Base-by-base conservation (phyloP, 2,113 vertebrate genomes). In the Ictalurus punctatus region DNA sequence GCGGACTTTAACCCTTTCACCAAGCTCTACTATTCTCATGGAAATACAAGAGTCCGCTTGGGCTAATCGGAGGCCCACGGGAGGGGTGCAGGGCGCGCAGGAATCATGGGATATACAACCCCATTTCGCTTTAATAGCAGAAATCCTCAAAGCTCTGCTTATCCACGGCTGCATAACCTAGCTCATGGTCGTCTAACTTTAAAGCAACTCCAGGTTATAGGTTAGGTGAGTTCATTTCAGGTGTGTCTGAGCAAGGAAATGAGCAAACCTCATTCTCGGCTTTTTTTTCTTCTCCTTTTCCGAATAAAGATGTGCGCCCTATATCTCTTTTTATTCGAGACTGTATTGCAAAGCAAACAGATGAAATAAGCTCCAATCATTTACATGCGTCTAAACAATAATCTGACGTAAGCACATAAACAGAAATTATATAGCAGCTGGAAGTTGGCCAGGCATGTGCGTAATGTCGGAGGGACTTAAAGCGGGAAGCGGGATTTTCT, bases 1-100 rank as follows among this genome's bases (percentile, higher is more conserved):
- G 83, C 88, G 76, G 92, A 93, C 94, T 94, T 96, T 96, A 96
- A 96, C 96, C 95, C 96, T 96, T 96, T 95, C 95, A 95, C 93
- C 93, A 92, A 93, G 93, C 89, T 91, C 78, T 83, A 91, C 93
- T 92, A 95, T 96, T 96, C 94, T 95, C 93, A 96, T 96, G 95
- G 94, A 95, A 96, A 96, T 96, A 83, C 85, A 85, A 89, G 86
- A 90, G 93, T 91, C 91, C 90, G 92, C 94, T 94, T 92, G 91
- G 93, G 94, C 95, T 96, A 96, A 96, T 96, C 95, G 95, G 92
- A 94, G 94, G 93, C 89, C 86, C 90, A 94, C 92, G 93, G 95
- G 94, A 94, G 95, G 95, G 93, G 93, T 59, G 84, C 63, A 78
- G 89, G 82, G 88, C 89, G 79, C 81, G 37, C 34, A 63, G 81